Evolutionary conservation across 1,140 invertebrate species (phyloP).

Genomic region (Anagrus nilaparvatae): DNA sequence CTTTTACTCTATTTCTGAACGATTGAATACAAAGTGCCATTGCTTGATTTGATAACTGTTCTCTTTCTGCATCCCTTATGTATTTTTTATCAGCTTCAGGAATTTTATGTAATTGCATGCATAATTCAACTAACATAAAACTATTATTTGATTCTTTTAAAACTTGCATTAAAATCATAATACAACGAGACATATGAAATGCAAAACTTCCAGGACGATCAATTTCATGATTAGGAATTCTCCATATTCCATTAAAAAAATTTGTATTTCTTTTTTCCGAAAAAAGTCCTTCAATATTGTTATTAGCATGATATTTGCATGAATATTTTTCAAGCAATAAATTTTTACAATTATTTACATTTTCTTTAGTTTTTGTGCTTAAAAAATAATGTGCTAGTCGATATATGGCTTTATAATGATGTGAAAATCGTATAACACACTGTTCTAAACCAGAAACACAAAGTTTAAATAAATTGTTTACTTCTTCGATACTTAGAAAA

Average conservation of each 20-base stretch:
- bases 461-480: conserved; percentile 35
- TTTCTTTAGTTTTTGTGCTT: conserved; percentile 56
- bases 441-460: conserved; percentile 73
- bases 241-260: conserved; percentile 90
- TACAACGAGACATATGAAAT: conserved; percentile 78
- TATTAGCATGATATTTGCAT: conserved; percentile 46
- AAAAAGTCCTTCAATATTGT: conserved; percentile 70
- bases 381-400: conserved; percentile 77
- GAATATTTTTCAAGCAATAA: conserved; percentile 59
- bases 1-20: no score
- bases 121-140: conserved; percentile 68
- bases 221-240: conserved; percentile 80
- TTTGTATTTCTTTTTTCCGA: conserved; percentile 72
- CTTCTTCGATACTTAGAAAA: conserved; percentile 34
- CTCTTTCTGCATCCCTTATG: no score
- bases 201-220: conserved; percentile 86
- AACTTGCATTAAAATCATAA: conserved; percentile 71
- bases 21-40: no score
- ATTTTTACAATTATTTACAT: conserved; percentile 58
- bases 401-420: conserved; percentile 89
- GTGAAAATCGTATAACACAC: conserved; percentile 74
- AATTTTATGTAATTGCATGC: conserved; percentile 62
- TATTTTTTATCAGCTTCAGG: conserved; percentile 77
- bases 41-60: no score
- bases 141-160: conserved; percentile 69